These are phyloP conservation scores for Heliconius nattereri DNA, from an alignment of 1,140 invertebrate species.

Conservation along the genomic window DNA sequence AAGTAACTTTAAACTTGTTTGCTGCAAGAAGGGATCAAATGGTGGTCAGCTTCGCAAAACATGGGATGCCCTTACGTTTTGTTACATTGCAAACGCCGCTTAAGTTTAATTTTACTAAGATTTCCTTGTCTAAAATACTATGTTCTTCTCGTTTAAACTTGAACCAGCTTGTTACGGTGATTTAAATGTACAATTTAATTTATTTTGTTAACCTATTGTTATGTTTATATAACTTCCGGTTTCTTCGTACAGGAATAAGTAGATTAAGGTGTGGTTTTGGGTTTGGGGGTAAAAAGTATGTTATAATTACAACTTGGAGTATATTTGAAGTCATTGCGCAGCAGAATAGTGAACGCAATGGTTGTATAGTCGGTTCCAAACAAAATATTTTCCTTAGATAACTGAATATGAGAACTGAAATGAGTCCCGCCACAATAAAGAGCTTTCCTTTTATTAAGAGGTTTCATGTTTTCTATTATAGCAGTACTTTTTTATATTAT, in stretches of 20 bases:
- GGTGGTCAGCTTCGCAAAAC: constrained; percentile 4
- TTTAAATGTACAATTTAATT: constrained; percentile 2
- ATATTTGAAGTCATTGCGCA: no score
- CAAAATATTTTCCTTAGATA: no score
- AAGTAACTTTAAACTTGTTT: background rate
- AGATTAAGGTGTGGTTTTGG: background rate
- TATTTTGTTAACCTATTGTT: background rate
- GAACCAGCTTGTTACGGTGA: background rate
- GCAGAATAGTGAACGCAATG: no score
- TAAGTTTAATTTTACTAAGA: background rate
- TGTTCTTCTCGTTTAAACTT: background rate
- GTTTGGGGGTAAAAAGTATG: no score
- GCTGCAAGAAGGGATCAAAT: constrained; percentile 6
- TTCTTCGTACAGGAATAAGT: no score
- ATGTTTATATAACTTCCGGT: background rate
- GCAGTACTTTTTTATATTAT: no score
- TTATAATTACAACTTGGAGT: no score
- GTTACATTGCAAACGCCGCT: background rate
- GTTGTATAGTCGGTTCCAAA: no score
- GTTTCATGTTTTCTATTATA: no score
- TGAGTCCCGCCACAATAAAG: no score
- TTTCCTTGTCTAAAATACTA: background rate
- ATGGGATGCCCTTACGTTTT: constrained; percentile 10
- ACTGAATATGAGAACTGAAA: no score
- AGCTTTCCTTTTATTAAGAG: no score